Evolutionary conservation across 1,140 invertebrate species (phyloP), one percentile per base, ranked within the genome.

Genomic region (Pristionchus pacificus): DNA sequence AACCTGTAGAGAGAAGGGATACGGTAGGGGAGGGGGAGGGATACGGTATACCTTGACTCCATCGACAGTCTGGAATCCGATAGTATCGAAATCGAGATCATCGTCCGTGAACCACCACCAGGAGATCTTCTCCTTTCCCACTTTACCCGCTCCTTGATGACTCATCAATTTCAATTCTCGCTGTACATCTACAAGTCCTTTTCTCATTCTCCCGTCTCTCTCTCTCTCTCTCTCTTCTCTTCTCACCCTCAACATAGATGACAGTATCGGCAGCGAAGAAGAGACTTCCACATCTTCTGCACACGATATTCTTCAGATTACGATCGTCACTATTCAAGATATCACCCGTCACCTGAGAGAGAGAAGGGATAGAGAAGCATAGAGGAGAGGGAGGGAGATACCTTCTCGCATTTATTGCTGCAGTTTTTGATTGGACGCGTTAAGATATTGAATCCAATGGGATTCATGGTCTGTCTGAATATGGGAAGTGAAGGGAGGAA

Each of bases 1-100:
- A 3, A 57, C 38, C 38, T 49, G 6, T n/a, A n/a, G n/a, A n/a
- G n/a, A n/a, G n/a, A n/a, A n/a, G n/a, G n/a, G n/a, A n/a, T n/a
- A n/a, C n/a, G n/a, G n/a, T n/a, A n/a, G n/a, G n/a, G n/a, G n/a
- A n/a, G n/a, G n/a, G n/a, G n/a, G n/a, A n/a, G n/a, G n/a, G 19
- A 49, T 49, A 49, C 38, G 38, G 38, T 49, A 49, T 10, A 49
- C 59, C 70, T 78, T 76, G 19, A 65, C 49, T 13, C 68, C 74
- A 28, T 76, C 76, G 10, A 76, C 70, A 32, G 74, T 76, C 49
- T 76, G 76, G 67, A 75, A 77, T 6, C 74, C 72, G 10, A 75
- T 30, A 10, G 76, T 76, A 58, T 78, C 74, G 59, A 76, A 76
- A 25, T 29, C 76, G 1, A 76, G 33, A 15, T 76, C 74, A 31